These are phyloP conservation scores for Argopecten irradians DNA, from an alignment of 1,140 invertebrate species.

Conservation along the genomic window DNA sequence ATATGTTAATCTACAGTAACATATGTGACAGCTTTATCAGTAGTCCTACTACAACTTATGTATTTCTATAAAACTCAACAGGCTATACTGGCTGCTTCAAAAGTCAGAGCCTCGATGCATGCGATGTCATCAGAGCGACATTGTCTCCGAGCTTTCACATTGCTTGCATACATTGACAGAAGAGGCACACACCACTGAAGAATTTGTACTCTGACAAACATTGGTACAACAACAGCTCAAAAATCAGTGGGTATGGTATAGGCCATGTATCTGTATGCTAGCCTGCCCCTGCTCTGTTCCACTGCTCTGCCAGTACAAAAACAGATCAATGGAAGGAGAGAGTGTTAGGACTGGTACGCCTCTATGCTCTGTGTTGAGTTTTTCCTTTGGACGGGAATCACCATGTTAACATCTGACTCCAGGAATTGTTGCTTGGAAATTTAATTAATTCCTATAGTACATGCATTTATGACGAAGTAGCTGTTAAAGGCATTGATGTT, in stretches of 20 bases:
- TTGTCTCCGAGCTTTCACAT: background rate
- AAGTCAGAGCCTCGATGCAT: background rate
- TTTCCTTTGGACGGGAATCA: conserved; percentile 9
- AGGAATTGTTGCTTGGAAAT: conserved; percentile 10
- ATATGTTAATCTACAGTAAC: background rate
- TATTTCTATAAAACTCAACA: background rate
- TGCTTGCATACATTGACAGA: background rate
- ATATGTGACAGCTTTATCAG: background rate
- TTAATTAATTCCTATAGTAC: conserved; percentile 12
- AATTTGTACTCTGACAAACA: conserved; percentile 5
- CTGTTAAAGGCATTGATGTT: conserved; percentile 15
- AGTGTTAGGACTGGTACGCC: background rate
- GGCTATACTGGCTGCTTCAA: background rate
- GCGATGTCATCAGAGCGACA: background rate
- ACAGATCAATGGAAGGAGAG: conserved; percentile 1
- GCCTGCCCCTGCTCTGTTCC: background rate
- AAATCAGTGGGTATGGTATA: background rate
- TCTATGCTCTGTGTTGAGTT: background rate
- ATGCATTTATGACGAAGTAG: conserved; percentile 8
- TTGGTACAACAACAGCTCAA: conserved; percentile 17
- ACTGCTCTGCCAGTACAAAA: background rate
- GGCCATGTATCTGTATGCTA: background rate
- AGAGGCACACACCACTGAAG: background rate
- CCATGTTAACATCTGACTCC: conserved; percentile 14
- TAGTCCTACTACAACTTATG: background rate